A percentile compares a stretch with the other conserved stretches of the same genome.
These are phyloP conservation scores for Augiades crinisus DNA, from an alignment of 2,888 invertebrate species.

Conservation along the genomic window DNA sequence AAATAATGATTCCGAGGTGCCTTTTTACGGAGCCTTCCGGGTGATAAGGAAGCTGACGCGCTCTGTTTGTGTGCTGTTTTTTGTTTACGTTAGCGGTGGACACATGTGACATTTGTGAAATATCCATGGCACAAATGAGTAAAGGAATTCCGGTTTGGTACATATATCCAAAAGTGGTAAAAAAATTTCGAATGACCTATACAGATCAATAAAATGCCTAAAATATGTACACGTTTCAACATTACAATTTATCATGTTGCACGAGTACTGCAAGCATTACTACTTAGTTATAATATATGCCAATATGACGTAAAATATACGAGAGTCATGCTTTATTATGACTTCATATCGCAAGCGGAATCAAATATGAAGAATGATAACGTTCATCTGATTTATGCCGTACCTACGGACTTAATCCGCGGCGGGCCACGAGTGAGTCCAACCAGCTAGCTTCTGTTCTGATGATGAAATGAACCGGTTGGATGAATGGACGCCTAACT, in stretches of 20 bases:
- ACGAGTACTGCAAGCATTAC: neutral
- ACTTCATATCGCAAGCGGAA: conserved; percentile 17
- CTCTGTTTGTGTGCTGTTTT: conserved; percentile 18
- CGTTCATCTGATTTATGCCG: neutral
- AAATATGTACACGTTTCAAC: no score
- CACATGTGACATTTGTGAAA: conserved; percentile 10
- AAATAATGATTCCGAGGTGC: conserved; percentile 32
- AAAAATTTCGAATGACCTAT: no score
- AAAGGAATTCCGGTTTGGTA: conserved; percentile 6
- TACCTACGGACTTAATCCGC: no score
- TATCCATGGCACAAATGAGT: conserved; percentile 35
- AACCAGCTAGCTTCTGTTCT: no score
- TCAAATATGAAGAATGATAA: neutral
- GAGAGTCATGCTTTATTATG: conserved; percentile 21
- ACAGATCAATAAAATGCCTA: neutral
- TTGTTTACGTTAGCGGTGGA: conserved; percentile 10
- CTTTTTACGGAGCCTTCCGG: conserved; percentile 34
- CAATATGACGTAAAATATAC: conserved; percentile 7
- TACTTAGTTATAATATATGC: conserved; percentile 1
- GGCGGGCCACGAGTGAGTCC: no score
- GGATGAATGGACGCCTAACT: no score
- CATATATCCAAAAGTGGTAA: neutral
- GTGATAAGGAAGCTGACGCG: conserved; percentile 56
- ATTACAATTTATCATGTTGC: no score
- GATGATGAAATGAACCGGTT: no score